These are phyloP conservation scores for Nezara viridula DNA, from an alignment of 2,888 invertebrate genomes.

Conservation along the genomic window DNA sequence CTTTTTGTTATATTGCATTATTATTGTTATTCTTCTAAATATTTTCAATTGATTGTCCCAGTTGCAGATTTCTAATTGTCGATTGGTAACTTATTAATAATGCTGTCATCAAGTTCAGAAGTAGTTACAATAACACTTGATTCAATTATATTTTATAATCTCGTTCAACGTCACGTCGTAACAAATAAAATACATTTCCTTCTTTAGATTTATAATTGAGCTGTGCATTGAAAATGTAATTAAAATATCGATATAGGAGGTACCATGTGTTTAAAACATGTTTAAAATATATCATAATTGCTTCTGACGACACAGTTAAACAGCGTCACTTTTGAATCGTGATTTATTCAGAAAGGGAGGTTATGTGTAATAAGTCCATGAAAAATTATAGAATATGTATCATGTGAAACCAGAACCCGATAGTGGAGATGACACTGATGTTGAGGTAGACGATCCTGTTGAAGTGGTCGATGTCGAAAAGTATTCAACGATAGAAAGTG, in stretches of 20 bases:
- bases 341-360: background rate
- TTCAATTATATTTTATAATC: no score
- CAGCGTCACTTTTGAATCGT: background rate
- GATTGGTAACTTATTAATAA: no score
- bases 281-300: background rate
- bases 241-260: background rate
- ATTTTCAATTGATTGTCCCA: no score
- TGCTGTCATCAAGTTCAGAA: no score
- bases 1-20: no score
- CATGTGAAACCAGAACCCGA: background rate
- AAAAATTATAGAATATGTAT: background rate
- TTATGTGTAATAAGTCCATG: background rate
- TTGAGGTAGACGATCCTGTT: background rate
- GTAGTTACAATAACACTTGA: no score
- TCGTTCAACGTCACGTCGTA: no score
- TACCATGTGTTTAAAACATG: constrained; percentile 6
- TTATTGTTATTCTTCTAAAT: no score
- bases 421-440: background rate
- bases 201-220: background rate
- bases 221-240: background rate
- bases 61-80: no score
- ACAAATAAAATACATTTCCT: no score
- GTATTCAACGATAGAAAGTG: background rate
- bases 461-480: background rate
- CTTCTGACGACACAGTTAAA: background rate